phyloP scores from a whole-genome alignment of 2,888 invertebrate genomes.

The Cyclophora punctaria region DNA sequence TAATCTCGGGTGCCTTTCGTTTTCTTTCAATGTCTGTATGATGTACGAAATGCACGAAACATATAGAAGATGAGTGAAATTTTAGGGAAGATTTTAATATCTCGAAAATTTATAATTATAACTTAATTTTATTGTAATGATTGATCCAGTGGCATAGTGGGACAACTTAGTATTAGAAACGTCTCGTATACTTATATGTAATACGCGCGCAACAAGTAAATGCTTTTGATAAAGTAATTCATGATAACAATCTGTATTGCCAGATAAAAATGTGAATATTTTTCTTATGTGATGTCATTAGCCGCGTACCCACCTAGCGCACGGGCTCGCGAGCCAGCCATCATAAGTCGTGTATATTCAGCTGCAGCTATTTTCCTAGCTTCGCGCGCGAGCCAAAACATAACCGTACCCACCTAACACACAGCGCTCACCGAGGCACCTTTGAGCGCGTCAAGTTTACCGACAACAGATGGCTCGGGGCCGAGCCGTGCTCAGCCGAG shows the following conservation, averaged over 20 bases:
- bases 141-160: slow-evolving; percentile 64
- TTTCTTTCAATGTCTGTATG: slow-evolving; percentile 80
- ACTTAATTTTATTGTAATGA: slow-evolving; percentile 66
- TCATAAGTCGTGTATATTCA: no score
- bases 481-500: no score
- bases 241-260: slow-evolving; percentile 72
- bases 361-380: no score
- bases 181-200: slow-evolving; percentile 35
- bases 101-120: slow-evolving; percentile 59
- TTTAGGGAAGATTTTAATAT: slow-evolving; percentile 49
- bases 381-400: no score
- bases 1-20: slow-evolving; percentile 74
- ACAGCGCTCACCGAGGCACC: no score
- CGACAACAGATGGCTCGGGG: no score
- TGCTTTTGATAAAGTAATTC: slow-evolving; percentile 67
- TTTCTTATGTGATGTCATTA: slow-evolving; percentile 71
- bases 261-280: slow-evolving; percentile 76
- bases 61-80: slow-evolving; percentile 84
- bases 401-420: no score
- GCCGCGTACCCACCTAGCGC: no score
- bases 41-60: slow-evolving; percentile 92
- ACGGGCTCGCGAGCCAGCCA: no score
- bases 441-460: no score
- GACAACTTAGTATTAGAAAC: slow-evolving; percentile 68
- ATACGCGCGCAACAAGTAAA: slow-evolving; percentile 35